A percentile compares a stretch with the other conserved stretches of the same genome.
Evolutionary conservation across 2,797 vertebrate species (phyloP).

Genomic region (Coregonus suidteri): DNA sequence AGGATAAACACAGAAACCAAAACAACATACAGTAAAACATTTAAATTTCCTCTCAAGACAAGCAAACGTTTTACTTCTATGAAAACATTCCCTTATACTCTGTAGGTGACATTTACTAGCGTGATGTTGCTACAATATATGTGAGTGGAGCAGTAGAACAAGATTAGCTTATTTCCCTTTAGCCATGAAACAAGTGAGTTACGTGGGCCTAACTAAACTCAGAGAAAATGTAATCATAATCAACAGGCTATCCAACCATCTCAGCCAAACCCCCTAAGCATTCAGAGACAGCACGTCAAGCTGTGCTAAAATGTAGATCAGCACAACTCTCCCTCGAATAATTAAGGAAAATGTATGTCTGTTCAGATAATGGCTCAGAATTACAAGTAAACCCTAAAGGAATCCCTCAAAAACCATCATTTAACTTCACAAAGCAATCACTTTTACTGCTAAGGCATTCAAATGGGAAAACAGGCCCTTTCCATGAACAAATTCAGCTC

Average conservation of each 20-base stretch:
- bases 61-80: not conserved
- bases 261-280: slow-evolving; percentile 26
- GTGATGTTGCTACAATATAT: not conserved
- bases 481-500: not conserved
- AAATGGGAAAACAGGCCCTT: not conserved
- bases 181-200: not conserved
- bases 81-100: not conserved
- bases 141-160: slow-evolving; percentile 1
- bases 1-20: not conserved
- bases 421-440: slow-evolving; percentile 28
- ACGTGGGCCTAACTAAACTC: not conserved
- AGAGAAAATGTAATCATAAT: not conserved
- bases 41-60: not conserved
- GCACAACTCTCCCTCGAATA: slow-evolving; percentile 36
- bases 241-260: slow-evolving; percentile 27
- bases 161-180: not conserved
- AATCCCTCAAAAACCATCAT: slow-evolving; percentile 30
- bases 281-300: slow-evolving; percentile 30
- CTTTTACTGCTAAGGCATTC: not conserved
- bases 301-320: slow-evolving; percentile 37
- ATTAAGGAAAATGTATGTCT: slow-evolving; percentile 36
- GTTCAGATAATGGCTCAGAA: slow-evolving; percentile 35
- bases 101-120: not conserved
- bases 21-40: not conserved
- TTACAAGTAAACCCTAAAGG: slow-evolving; percentile 28